Evolutionary conservation across 2,888 invertebrate species (phyloP).

Genomic region (Calameuta filiformis): DNA sequence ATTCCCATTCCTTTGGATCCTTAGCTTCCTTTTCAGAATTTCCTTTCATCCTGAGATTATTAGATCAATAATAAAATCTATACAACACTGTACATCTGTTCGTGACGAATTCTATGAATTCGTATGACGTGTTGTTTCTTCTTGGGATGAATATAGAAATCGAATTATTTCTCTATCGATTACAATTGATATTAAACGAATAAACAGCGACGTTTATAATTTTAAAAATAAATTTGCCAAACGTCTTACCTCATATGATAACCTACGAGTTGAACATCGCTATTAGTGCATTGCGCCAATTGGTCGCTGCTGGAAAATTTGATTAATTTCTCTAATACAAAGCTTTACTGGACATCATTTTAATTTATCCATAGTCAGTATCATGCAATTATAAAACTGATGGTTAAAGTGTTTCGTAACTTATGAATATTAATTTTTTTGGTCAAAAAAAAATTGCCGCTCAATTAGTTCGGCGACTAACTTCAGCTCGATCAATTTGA

Average conservation of each 20-base stretch:
- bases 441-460: not conserved
- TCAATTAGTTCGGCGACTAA: not conserved
- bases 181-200: not conserved
- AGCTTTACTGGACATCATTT: not conserved
- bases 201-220: not conserved
- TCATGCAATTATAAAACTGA: not conserved
- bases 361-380: not conserved
- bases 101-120: not conserved
- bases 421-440: not conserved
- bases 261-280: not conserved
- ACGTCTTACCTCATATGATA: not conserved
- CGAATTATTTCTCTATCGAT: not conserved
- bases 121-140: slow-evolving; percentile 7
- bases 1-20: slow-evolving; percentile 41
- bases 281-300: not conserved
- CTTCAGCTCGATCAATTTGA: not conserved
- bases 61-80: not conserved
- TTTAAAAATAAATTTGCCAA: not conserved
- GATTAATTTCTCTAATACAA: not conserved
- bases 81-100: not conserved
- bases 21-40: slow-evolving; percentile 11
- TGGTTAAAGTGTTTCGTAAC: not conserved
- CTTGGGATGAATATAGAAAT: slow-evolving; percentile 9
- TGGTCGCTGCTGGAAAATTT: not conserved
- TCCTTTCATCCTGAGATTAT: slow-evolving; percentile 10